A percentile compares a stretch with the other conserved stretches of the same genome.
phyloP scores from a whole-genome alignment of 1,140 invertebrate genomes.

The Macrocentrus cingulum region DNA sequence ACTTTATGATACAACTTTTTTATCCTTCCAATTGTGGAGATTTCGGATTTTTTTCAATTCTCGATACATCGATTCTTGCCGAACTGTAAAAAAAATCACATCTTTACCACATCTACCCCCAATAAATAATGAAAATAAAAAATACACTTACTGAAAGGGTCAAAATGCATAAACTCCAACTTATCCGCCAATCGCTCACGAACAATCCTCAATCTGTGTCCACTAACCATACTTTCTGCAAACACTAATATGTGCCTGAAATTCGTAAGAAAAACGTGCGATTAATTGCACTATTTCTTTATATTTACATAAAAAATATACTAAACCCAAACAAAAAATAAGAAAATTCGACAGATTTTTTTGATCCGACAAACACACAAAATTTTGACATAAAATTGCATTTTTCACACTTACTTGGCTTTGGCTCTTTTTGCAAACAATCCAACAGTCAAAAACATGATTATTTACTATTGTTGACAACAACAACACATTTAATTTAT shows the following conservation, averaged over 20 bases:
- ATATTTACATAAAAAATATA: not conserved
- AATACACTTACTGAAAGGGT: conserved; percentile 73
- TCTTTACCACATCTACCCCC: no score
- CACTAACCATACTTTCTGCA: conserved; percentile 75
- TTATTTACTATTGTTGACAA: conserved; percentile 3
- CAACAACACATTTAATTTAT: not conserved
- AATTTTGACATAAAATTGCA: no score
- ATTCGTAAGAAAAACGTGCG: conserved; percentile 28
- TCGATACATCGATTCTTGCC: conserved; percentile 63
- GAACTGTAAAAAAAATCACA: conserved; percentile 63
- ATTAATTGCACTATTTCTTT: not conserved
- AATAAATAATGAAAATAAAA: no score
- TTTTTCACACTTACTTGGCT: conserved; percentile 19
- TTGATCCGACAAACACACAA: no score
- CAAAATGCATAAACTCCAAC: conserved; percentile 72
- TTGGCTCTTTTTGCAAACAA: conserved; percentile 18
- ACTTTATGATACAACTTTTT: not conserved
- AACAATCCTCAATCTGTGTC: conserved; percentile 67
- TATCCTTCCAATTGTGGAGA: conserved; percentile 35
- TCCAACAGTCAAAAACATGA: conserved; percentile 7
- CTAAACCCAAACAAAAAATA: no score
- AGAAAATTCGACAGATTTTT: no score
- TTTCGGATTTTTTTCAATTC: conserved; percentile 70
- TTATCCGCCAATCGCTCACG: conserved; percentile 77
- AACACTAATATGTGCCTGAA: conserved; percentile 73